Evolutionary conservation across 1,140 invertebrate species (phyloP), one percentile per base, ranked within the genome.

Genomic region (Brachionus rubens): DNA sequence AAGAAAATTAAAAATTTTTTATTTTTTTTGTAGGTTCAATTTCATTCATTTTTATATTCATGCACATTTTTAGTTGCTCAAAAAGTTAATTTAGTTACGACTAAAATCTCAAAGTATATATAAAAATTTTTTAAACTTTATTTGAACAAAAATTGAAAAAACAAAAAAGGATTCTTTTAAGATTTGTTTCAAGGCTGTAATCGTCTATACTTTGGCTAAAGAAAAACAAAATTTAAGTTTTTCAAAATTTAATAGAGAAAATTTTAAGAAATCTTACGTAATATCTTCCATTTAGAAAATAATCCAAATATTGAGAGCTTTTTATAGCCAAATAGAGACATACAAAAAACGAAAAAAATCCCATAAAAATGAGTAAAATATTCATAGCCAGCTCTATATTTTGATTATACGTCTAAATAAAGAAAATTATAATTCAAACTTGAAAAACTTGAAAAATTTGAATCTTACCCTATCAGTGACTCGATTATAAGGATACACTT

Each of bases 341-440:
- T 33, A 30, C 24, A 12, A 72, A 40, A 50, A 72, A 72, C 2
- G 68, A 6, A 72, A 54, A n/a, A 14, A 24, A n/a, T 7, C 46
- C 43, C 28, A 48, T 40, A 10, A 40, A 21, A 14, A 72, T 50
- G 4, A 72, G 33, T 21, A 72, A 41, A 30, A 7, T 50, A 40
- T 72, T 72, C 46, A 72, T 50, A 19, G 50, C 68, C n/a, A 72
- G 19, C 50, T 72, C 68, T 12, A 72, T 72, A 36, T 48, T 72
- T 72, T 72, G 68, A 40, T 30, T 26, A 65, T 65, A 65, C 41
- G 68, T 72, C 68, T 48, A 36, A 14, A n/a, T n/a, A 28, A 54
- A 33, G 33, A 19, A n/a, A 40, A 50, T 28, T 28, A 50, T 19
- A 9, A 52, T 10, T 19, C 33, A 12, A 16, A 46, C 7, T 9